Evolutionary conservation across 2,797 vertebrate species (phyloP).

Genomic region (Simalia tracyae): DNA sequence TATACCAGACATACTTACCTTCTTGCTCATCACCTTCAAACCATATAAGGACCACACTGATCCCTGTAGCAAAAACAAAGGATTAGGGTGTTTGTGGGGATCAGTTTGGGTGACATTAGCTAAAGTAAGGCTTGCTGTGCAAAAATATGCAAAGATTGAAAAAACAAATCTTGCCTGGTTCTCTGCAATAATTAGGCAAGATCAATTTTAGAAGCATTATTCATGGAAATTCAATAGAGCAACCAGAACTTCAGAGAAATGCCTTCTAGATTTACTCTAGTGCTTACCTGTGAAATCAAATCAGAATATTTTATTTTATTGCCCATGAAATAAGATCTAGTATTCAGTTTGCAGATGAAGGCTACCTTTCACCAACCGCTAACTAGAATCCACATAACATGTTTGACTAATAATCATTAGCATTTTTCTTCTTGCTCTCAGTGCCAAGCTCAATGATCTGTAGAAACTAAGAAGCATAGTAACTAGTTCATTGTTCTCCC

Average conservation of each 20-base stretch:
- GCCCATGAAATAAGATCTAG: not conserved
- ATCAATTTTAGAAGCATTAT: not conserved
- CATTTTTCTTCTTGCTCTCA: fast-evolving
- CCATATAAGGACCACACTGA: not conserved
- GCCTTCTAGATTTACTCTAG: not conserved
- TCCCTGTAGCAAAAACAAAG: not conserved
- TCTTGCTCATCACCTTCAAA: not conserved
- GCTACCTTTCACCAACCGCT: not conserved
- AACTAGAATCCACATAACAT: not conserved
- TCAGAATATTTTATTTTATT: not conserved
- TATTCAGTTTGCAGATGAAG: not conserved
- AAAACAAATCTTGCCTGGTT: not conserved
- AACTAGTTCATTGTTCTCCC: not conserved
- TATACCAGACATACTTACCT: not conserved
- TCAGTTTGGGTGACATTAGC: not conserved
- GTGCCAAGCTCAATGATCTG: not conserved
- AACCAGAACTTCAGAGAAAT: not conserved
- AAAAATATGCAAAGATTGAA: not conserved
- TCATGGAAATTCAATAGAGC: not conserved
- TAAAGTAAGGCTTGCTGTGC: not conserved
- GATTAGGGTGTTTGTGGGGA: not conserved
- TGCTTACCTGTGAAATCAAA: not conserved
- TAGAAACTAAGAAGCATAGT: not conserved
- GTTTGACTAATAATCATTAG: not conserved
- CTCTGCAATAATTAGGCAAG: not conserved